phyloP scores from a whole-genome alignment of 2,888 invertebrate genomes.

The Hydropsyche betteni region DNA sequence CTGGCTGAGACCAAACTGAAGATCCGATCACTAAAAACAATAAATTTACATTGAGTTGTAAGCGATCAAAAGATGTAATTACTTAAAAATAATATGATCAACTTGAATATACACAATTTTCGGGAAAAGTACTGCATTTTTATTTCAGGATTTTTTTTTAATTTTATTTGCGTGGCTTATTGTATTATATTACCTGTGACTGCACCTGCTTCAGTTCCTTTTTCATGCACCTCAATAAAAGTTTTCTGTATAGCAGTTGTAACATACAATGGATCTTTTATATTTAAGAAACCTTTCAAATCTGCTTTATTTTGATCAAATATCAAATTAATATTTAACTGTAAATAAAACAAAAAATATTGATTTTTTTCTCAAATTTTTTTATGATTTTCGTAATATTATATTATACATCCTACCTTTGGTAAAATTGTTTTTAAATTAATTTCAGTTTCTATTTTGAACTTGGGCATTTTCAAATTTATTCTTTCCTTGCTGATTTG shows the following conservation, averaged over 20 bases:
- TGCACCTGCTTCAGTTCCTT: slow-evolving; percentile 86
- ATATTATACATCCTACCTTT: slow-evolving; percentile 68
- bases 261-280: slow-evolving; percentile 63
- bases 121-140: too few relatives aligned
- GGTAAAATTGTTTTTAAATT: slow-evolving; percentile 69
- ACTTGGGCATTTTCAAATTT: slow-evolving; percentile 72
- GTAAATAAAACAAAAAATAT: slow-evolving; percentile 36
- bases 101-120: too few relatives aligned
- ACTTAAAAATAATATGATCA: too few relatives aligned
- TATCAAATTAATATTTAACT: slow-evolving; percentile 77
- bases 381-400: too few relatives aligned
- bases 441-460: slow-evolving; percentile 80
- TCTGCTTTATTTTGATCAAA: slow-evolving; percentile 70
- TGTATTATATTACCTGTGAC: slow-evolving; percentile 80
- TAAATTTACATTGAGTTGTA: too few relatives aligned
- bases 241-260: slow-evolving; percentile 56
- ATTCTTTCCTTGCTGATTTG: slow-evolving; percentile 58
- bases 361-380: too few relatives aligned
- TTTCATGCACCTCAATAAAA: slow-evolving; percentile 86
- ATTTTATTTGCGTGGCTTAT: too few relatives aligned
- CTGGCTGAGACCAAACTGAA: too few relatives aligned
- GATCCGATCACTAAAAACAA: too few relatives aligned
- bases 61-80: too few relatives aligned
- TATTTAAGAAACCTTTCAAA: slow-evolving; percentile 70
- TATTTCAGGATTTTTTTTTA: slow-evolving; percentile 68